A percentile compares a stretch with the other conserved stretches of the same genome.
Conservation (phyloP, 2,113 vertebrate species). For the Gobius niger region DNA sequence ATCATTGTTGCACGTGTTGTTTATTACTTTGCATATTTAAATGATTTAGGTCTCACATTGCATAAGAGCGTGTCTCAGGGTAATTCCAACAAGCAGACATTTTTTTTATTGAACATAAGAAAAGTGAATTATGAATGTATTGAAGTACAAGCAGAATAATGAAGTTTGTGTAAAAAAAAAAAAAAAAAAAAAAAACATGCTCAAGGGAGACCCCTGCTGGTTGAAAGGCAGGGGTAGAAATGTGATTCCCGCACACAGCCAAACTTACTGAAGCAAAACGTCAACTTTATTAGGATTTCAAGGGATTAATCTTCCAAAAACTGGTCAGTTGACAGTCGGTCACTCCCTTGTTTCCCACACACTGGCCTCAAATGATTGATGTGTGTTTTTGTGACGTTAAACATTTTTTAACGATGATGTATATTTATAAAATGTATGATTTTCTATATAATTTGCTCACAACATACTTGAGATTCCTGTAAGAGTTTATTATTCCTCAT, state of each 20-base stretch:
- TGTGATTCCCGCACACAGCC: no score
- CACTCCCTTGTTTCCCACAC: no score
- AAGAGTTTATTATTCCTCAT: neutral
- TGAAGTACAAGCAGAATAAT: conserved; percentile 21
- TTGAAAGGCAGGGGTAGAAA: neutral
- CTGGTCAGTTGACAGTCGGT: no score
- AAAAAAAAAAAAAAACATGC: conserved; percentile 1
- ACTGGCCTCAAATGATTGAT: no score
- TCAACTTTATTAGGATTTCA: no score
- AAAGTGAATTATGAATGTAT: conserved; percentile 28
- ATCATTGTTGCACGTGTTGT: conserved; percentile 17
- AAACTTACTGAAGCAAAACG: no score
- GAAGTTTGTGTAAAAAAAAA: neutral
- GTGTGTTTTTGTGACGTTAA: no score
- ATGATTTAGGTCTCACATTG: conserved; percentile 6
- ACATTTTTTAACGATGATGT: no score
- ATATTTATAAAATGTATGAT: no score
- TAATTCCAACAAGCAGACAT: conserved; percentile 9
- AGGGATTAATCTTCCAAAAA: no score
- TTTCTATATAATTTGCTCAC: no score
- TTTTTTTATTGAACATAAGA: neutral
- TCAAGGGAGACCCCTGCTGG: conserved; percentile 74
- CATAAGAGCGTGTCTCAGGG: neutral
- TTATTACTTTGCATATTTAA: conserved; percentile 57
- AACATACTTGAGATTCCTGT: no score